Conservation (phyloP, 1,140 invertebrate genomes). For the Drosophila bocqueti region DNA sequence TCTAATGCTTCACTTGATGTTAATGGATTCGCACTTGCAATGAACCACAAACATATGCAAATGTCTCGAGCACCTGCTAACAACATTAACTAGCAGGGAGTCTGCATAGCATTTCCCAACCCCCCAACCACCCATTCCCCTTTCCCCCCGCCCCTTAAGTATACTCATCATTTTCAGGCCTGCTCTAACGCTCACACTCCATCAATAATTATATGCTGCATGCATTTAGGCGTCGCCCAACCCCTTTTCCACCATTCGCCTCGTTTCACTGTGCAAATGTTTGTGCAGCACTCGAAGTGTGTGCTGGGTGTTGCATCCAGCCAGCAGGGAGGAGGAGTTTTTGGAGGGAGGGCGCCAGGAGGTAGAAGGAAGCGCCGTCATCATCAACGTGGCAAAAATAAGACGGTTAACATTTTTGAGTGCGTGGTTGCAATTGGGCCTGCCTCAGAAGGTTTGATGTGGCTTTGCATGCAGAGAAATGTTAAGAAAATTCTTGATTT, state of each 20-base stretch:
- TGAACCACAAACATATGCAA: conserved; percentile 82
- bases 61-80: conserved; percentile 81
- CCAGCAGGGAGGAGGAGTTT: conserved; percentile 9
- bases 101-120: conserved; percentile 2
- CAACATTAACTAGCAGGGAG: conserved; percentile 75
- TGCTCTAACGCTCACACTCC: conserved; percentile 56
- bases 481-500: not conserved
- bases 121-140: not conserved
- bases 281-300: conserved; percentile 72
- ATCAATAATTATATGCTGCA: conserved; percentile 82
- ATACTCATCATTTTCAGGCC: conserved; percentile 66
- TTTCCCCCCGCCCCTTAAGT: not conserved
- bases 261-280: conserved; percentile 78
- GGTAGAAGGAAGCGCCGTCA: conserved; percentile 11
- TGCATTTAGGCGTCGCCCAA: conserved; percentile 62
- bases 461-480: conserved; percentile 4
- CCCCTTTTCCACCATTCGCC: conserved; percentile 39
- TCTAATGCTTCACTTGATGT: conserved; percentile 68
- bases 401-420: conserved; percentile 78
- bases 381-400: conserved; percentile 63
- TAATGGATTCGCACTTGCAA: conserved; percentile 81
- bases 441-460: conserved; percentile 43
- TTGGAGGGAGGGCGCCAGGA: not conserved
- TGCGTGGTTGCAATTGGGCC: conserved; percentile 51
- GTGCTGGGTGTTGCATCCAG: conserved; percentile 55